A percentile compares a stretch with the other conserved stretches of the same genome.
Evolutionary conservation across 2,888 invertebrate genomes (phyloP).

Genomic region (Smittia sp.): DNA sequence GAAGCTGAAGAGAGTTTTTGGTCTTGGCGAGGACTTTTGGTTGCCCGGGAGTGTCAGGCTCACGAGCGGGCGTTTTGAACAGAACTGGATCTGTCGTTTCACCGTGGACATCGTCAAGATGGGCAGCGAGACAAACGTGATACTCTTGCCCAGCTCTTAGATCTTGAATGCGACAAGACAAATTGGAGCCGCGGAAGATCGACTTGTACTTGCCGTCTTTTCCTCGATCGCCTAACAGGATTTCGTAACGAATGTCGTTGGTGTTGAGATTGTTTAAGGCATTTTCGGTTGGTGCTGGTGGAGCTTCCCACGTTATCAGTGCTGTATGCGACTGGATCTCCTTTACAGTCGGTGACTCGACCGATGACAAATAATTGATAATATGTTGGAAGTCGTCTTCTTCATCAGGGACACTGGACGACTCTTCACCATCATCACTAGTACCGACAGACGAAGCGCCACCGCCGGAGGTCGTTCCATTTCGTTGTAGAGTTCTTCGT

Average conservation of each 20-base stretch:
- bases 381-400: conserved; percentile 67
- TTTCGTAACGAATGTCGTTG: conserved; percentile 70
- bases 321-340: conserved; percentile 82
- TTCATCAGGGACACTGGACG: conserved; percentile 69
- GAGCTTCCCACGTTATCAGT: conserved; percentile 78
- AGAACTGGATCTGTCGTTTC: conserved; percentile 73
- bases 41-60: conserved; percentile 73
- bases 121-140: conserved; percentile 75
- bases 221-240: conserved; percentile 72
- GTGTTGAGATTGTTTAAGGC: conserved; percentile 50
- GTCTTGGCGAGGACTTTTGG: conserved; percentile 70
- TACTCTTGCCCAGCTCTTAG: conserved; percentile 86
- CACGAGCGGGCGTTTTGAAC: conserved; percentile 77
- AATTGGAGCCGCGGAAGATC: conserved; percentile 74
- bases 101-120: conserved; percentile 69
- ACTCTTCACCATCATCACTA: conserved; percentile 77
- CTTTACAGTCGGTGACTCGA: conserved; percentile 69
- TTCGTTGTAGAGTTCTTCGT: conserved; percentile 45
- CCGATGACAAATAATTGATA: conserved; percentile 69
- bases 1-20: conserved; percentile 67
- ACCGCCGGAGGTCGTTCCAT: conserved; percentile 54
- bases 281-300: conserved; percentile 54
- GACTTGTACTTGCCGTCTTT: conserved; percentile 81
- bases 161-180: conserved; percentile 78
- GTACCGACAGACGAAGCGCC: conserved; percentile 60